These are phyloP conservation scores for Mnemiopsis leidyi DNA, from an alignment of 37 sponge, comb jelly and placozoan genomes.

Conservation along the genomic window DNA sequence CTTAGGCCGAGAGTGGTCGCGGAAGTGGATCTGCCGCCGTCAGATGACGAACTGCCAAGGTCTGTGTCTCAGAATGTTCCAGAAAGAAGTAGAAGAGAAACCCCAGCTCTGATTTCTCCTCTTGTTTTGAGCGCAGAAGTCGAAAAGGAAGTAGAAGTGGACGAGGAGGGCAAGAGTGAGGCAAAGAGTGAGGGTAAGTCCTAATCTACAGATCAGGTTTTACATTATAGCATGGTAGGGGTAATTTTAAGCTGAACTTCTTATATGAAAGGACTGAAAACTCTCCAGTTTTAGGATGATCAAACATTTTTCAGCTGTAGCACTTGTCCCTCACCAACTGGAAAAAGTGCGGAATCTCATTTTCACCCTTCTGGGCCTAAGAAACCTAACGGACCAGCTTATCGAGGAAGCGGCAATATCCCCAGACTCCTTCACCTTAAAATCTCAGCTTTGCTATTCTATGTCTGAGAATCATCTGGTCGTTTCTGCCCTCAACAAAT, in stretches of 20 bases:
- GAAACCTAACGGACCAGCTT: not conserved
- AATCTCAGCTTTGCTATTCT: constrained; percentile 18
- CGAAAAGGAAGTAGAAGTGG: not conserved
- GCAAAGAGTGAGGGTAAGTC: not conserved
- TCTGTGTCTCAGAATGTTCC: constrained; percentile 49
- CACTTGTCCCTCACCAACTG: constrained; percentile 36
- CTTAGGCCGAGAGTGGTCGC: constrained; percentile 7
- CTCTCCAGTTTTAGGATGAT: too few species aligned
- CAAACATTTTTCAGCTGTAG: not conserved
- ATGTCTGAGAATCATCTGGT: not conserved
- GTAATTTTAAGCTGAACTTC: too few species aligned
- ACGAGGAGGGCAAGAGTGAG: not conserved
- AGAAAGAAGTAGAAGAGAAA: not conserved
- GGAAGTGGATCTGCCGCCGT: constrained; percentile 50
- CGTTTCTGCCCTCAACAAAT: not conserved
- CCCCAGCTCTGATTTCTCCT: not conserved
- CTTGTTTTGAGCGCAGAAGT: not conserved
- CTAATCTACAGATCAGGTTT: too few species aligned
- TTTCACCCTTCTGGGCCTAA: not conserved
- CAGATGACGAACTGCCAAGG: constrained; percentile 42
- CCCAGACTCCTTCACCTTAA: constrained; percentile 36
- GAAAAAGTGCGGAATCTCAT: constrained; percentile 44
- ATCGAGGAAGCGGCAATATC: not conserved
- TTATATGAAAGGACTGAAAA: too few species aligned
- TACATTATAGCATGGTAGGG: too few species aligned